phyloP scores from a whole-genome alignment of 2,888 invertebrate genomes.

The Euclidia mi region DNA sequence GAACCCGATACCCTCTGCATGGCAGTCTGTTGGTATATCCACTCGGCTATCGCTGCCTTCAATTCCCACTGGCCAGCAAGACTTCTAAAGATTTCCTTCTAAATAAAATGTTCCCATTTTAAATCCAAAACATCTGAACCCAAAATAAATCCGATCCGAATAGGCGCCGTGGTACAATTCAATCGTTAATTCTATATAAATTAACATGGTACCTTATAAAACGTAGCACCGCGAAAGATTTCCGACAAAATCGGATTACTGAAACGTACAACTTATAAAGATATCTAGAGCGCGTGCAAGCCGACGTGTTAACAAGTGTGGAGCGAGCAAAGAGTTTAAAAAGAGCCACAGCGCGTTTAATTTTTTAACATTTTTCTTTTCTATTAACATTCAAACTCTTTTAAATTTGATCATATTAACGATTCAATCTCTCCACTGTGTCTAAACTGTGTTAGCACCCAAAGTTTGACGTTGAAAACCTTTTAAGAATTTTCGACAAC shows the following conservation, averaged over 20 bases:
- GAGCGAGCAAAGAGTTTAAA: constrained; percentile 31
- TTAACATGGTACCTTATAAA: not conserved
- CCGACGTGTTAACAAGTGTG: constrained; percentile 42
- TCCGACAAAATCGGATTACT: constrained; percentile 30
- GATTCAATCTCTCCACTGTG: constrained; percentile 8
- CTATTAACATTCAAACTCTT: constrained; percentile 11
- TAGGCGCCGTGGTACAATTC: not conserved
- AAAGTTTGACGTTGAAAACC: not conserved
- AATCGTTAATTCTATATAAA: constrained; percentile 1
- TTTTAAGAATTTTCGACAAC: constrained; percentile 1
- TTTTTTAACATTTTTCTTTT: constrained; percentile 34
- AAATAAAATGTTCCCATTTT: too few relatives aligned
- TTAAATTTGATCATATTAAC: constrained; percentile 6
- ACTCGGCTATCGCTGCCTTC: too few relatives aligned
- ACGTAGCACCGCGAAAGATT: not conserved
- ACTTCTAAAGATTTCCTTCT: too few relatives aligned
- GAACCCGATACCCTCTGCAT: too few relatives aligned
- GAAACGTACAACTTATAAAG: constrained; percentile 36
- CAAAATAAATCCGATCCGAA: not conserved
- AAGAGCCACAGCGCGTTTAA: constrained; percentile 28
- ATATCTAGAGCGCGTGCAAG: constrained; percentile 38
- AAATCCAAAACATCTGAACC: too few relatives aligned
- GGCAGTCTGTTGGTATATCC: too few relatives aligned
- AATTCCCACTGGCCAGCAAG: too few relatives aligned
- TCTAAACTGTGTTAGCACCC: constrained; percentile 10